Conservation (phyloP, 1,140 invertebrate genomes). For the Drosophila burlai region DNA sequence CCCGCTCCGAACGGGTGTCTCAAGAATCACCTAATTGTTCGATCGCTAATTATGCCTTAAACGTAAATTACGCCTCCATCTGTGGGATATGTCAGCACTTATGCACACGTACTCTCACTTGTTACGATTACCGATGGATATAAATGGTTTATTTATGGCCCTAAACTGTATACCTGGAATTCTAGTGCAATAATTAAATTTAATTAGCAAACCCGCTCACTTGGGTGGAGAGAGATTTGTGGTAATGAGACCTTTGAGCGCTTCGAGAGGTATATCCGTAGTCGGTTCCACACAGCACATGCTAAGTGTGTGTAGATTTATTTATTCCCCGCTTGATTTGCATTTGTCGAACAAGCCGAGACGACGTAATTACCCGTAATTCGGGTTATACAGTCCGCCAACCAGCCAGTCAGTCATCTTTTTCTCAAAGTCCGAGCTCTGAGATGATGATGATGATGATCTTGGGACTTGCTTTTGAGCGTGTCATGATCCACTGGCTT, state of each 20-base stretch:
- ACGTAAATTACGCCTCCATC: background rate
- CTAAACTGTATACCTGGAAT: background rate
- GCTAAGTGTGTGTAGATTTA: background rate
- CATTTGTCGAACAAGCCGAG: slow-evolving; percentile 54
- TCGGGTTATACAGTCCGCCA: slow-evolving; percentile 59
- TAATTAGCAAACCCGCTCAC: slow-evolving; percentile 10
- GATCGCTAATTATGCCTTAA: slow-evolving; percentile 37
- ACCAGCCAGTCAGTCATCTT: slow-evolving; percentile 7
- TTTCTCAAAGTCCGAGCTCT: background rate
- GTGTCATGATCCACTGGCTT: slow-evolving; percentile 9
- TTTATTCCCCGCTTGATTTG: slow-evolving; percentile 57
- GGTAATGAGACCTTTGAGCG: background rate
- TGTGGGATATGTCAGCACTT: background rate
- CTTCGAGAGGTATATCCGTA: slow-evolving; percentile 1
- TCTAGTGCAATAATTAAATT: slow-evolving; percentile 10
- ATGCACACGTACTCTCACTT: background rate
- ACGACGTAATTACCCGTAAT: slow-evolving; percentile 73
- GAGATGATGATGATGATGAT: slow-evolving; percentile 27
- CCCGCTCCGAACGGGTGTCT: background rate
- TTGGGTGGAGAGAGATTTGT: background rate
- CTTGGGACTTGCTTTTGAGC: slow-evolving; percentile 1
- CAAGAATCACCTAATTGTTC: slow-evolving; percentile 24
- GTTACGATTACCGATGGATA: slow-evolving; percentile 9
- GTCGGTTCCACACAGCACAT: slow-evolving; percentile 4
- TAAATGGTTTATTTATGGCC: slow-evolving; percentile 54